Percentiles rank a stretch among this genome's conserved stretches.
Evolutionary conservation across 2,888 invertebrate genomes (phyloP).

Genomic region (Tipula confusa): DNA sequence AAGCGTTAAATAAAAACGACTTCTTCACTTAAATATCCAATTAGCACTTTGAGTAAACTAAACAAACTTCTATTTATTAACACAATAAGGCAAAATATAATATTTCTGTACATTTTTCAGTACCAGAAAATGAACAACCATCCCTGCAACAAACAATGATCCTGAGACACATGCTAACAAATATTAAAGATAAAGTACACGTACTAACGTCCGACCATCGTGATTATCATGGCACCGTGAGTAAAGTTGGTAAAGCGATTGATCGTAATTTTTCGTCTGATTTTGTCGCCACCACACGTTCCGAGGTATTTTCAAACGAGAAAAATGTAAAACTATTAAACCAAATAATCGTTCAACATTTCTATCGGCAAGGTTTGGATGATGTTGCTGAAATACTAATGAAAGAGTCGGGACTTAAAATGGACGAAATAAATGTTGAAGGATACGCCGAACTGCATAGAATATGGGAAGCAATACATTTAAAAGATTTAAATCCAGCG

Average conservation of each 20-base stretch:
- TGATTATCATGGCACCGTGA: constrained; percentile 68
- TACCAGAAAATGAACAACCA: constrained; percentile 62
- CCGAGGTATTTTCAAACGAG: constrained; percentile 67
- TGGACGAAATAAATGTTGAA: constrained; percentile 55
- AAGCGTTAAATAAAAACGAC: too few relatives aligned
- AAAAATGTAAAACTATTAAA: constrained; percentile 65
- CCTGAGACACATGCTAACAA: constrained; percentile 68
- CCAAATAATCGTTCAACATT: constrained; percentile 91
- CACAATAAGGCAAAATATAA: too few relatives aligned
- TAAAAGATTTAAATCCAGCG: constrained; percentile 76
- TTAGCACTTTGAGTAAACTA: too few relatives aligned
- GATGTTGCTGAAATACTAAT: constrained; percentile 81
- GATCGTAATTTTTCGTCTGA: constrained; percentile 92
- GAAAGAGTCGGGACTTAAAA: constrained; percentile 63
- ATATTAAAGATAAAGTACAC: constrained; percentile 77
- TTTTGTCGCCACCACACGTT: constrained; percentile 79
- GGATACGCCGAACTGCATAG: constrained; percentile 78
- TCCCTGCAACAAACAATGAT: constrained; percentile 67
- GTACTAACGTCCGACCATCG: constrained; percentile 82
- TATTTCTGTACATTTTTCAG: constrained; percentile 46
- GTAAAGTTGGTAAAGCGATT: constrained; percentile 94
- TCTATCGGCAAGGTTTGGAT: constrained; percentile 89
- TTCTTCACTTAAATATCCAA: too few relatives aligned
- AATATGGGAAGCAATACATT: constrained; percentile 80
- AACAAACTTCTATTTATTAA: too few relatives aligned